These are phyloP conservation scores for Leptosomus discolor DNA, from an alignment of 2,113 vertebrate species.

Conservation along the genomic window DNA sequence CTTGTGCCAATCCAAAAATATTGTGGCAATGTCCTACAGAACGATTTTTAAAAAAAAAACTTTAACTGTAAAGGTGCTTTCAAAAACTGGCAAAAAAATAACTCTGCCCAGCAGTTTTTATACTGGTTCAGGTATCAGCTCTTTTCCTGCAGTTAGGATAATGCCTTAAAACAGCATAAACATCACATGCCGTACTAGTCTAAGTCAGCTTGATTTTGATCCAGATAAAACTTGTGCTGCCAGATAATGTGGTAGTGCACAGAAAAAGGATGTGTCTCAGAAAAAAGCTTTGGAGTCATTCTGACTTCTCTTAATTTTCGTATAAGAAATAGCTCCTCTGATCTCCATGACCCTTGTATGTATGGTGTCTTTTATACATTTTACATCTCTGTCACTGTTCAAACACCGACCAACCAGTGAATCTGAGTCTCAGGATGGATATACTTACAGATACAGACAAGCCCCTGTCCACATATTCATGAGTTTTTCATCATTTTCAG, in stretches of 20 bases:
- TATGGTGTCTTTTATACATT: background rate
- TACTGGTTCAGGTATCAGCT: background rate
- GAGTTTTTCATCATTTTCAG: background rate
- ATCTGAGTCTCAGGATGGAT: background rate
- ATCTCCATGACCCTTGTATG: rapidly evolving
- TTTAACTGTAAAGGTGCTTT: background rate
- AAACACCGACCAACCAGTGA: background rate
- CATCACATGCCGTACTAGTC: background rate
- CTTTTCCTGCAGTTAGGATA: background rate
- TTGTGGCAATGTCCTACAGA: background rate
- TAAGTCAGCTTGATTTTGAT: background rate
- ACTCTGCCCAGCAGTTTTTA: background rate
- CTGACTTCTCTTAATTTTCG: background rate
- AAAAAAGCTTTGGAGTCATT: background rate
- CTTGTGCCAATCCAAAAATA: background rate
- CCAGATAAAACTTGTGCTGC: background rate
- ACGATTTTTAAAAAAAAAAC: background rate
- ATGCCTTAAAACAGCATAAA: background rate
- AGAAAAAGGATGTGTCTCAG: background rate
- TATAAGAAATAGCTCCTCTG: background rate
- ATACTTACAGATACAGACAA: background rate
- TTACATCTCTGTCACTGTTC: background rate
- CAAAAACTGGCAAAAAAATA: background rate
- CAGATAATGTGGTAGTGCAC: background rate
- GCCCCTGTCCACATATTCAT: background rate